These are phyloP conservation scores for Lepidostoma basale DNA, from an alignment of 1,140 invertebrate species.

Conservation along the genomic window DNA sequence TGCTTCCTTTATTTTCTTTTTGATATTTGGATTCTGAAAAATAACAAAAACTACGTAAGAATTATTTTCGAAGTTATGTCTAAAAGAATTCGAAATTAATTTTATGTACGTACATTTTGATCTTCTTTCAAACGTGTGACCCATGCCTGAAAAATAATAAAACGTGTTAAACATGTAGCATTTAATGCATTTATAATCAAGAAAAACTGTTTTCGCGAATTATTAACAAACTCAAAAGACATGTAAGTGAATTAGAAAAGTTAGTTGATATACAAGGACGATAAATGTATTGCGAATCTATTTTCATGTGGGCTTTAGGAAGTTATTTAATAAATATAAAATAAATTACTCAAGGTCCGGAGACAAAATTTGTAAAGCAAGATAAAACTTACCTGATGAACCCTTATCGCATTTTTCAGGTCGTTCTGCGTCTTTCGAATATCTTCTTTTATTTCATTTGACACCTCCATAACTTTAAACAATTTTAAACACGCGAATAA, in stretches of 20 bases:
- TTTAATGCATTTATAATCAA: background rate
- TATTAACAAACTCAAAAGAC: conserved; percentile 32
- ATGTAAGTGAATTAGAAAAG: too few relatives aligned
- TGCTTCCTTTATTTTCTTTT: conserved; percentile 60
- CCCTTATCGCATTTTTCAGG: conserved; percentile 69
- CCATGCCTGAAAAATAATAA: conserved; percentile 60
- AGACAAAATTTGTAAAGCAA: conserved; percentile 28
- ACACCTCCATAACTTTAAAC: conserved; percentile 64
- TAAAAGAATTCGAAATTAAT: conserved; percentile 5
- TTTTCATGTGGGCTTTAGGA: too few relatives aligned
- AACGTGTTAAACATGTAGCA: background rate
- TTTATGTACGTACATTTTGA: conserved; percentile 61
- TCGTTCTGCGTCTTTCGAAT: conserved; percentile 68
- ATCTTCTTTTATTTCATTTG: conserved; percentile 67
- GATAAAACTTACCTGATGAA: conserved; percentile 67
- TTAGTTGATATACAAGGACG: too few relatives aligned
- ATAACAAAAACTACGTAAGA: background rate
- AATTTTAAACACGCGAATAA: conserved; percentile 19
- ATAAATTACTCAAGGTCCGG: conserved; percentile 27
- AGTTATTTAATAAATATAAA: too few relatives aligned
- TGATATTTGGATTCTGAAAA: conserved; percentile 57
- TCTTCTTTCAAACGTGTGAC: conserved; percentile 64
- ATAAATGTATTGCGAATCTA: too few relatives aligned
- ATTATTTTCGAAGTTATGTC: background rate
- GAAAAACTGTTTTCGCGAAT: background rate